phyloP scores from a whole-genome alignment of 2,888 invertebrate genomes.

The Drosophila mulleri region DNA sequence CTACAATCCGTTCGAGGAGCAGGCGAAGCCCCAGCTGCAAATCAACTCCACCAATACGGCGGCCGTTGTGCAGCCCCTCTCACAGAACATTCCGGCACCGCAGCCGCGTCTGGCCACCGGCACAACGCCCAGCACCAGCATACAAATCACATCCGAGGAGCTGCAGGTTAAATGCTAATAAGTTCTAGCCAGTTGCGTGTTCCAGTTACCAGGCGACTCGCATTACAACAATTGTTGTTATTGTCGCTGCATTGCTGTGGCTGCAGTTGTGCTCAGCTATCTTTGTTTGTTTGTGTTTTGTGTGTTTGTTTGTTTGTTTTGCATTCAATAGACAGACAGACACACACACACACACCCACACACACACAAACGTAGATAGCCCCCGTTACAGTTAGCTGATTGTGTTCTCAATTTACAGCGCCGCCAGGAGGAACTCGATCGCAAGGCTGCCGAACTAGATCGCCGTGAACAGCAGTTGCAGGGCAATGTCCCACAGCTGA shows the following conservation, averaged over 20 bases:
- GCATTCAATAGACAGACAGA: not conserved
- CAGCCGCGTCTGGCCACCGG: constrained; percentile 81
- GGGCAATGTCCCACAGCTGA: constrained; percentile 89
- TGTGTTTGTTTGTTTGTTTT: not conserved
- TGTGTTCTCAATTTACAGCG: constrained; percentile 86
- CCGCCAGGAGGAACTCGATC: constrained; percentile 95
- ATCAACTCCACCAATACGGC: constrained; percentile 83
- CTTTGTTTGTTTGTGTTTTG: not conserved
- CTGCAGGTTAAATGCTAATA: constrained; percentile 87
- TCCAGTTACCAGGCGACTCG: constrained; percentile 33
- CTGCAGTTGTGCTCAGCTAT: constrained; percentile 33
- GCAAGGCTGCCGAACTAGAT: constrained; percentile 95
- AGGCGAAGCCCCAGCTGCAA: constrained; percentile 87
- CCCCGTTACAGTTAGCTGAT: not conserved
- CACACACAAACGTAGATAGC: not conserved
- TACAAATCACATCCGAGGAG: constrained; percentile 89
- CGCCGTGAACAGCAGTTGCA: constrained; percentile 94
- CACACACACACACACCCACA: not conserved
- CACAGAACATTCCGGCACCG: constrained; percentile 81
- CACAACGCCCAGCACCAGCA: constrained; percentile 82
- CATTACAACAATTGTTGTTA: constrained; percentile 21
- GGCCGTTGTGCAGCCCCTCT: constrained; percentile 84
- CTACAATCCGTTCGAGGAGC: constrained; percentile 97
- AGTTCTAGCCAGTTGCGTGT: constrained; percentile 2
- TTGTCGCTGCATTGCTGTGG: constrained; percentile 52